These are phyloP conservation scores for Cotesia glomerata DNA, from an alignment of 1,140 invertebrate species.

Conservation along the genomic window DNA sequence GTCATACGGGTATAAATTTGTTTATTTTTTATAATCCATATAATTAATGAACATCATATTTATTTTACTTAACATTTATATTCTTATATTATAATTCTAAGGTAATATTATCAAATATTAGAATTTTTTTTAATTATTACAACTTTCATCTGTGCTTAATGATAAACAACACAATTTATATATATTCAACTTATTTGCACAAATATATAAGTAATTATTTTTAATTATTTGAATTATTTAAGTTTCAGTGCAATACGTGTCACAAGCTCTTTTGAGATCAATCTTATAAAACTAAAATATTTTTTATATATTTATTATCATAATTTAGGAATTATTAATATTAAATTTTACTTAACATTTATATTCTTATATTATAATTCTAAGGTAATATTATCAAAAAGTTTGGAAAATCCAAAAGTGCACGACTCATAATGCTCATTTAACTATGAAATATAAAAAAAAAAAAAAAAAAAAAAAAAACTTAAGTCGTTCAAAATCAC, in stretches of 20 bases:
- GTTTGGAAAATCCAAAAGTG: too few relatives aligned
- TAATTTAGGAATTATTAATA: too few relatives aligned
- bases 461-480: too few relatives aligned
- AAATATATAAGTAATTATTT: background rate
- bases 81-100: background rate
- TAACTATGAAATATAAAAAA: too few relatives aligned
- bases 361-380: too few relatives aligned
- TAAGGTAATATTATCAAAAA: too few relatives aligned
- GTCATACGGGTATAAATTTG: background rate
- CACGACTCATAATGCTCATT: too few relatives aligned
- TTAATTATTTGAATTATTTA: background rate
- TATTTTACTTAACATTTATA: background rate
- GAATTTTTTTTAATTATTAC: background rate
- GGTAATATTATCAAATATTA: background rate
- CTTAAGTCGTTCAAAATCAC: too few relatives aligned
- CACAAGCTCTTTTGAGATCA: too few relatives aligned
- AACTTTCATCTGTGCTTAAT: background rate
- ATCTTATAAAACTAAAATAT: background rate
- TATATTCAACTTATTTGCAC: background rate
- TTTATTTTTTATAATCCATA: slow-evolving; percentile 6
- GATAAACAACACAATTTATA: background rate
- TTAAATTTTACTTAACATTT: too few relatives aligned
- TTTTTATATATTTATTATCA: background rate
- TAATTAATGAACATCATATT: slow-evolving; percentile 1
- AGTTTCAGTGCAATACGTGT: background rate